phyloP scores from a whole-genome alignment of 2,888 invertebrate species.

The Chrysomela aeneicollis region DNA sequence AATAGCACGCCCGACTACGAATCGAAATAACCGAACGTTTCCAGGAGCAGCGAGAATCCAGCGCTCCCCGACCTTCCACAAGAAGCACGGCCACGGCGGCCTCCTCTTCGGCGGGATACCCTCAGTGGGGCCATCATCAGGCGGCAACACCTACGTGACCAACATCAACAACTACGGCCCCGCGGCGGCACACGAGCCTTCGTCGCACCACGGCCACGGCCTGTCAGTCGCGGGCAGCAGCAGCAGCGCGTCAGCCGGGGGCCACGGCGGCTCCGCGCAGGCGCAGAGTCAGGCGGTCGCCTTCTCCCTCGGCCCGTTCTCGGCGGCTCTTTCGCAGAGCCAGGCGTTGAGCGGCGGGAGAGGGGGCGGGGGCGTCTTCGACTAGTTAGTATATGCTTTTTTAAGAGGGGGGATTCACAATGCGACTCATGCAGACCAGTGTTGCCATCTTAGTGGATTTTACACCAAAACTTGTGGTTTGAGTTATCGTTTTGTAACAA shows the following conservation, averaged over 20 bases:
- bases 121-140: no score
- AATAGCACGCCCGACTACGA: no score
- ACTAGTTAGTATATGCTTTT: conserved; percentile 17
- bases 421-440: no score
- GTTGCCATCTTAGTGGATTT: no score
- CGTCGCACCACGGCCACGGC: conserved; percentile 27
- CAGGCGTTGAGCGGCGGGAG: conserved; percentile 36
- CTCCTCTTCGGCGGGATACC: conserved; percentile 30
- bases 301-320: conserved; percentile 41
- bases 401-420: no score
- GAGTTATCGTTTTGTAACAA: no score
- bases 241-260: conserved; percentile 35
- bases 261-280: conserved; percentile 36
- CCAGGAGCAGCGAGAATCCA: background rate
- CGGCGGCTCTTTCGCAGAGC: conserved; percentile 41
- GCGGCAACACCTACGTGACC: conserved; percentile 31
- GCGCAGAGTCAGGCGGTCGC: conserved; percentile 42
- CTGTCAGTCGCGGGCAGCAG: conserved; percentile 36
- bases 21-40: background rate
- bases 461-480: no score
- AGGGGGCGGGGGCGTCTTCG: conserved; percentile 4
- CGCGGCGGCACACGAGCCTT: conserved; percentile 8
- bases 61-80: background rate
- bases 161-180: conserved; percentile 34
- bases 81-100: conserved; percentile 24